These are phyloP conservation scores for Nyctibius bracteatus DNA, from an alignment of 2,113 vertebrate genomes.

Conservation along the genomic window DNA sequence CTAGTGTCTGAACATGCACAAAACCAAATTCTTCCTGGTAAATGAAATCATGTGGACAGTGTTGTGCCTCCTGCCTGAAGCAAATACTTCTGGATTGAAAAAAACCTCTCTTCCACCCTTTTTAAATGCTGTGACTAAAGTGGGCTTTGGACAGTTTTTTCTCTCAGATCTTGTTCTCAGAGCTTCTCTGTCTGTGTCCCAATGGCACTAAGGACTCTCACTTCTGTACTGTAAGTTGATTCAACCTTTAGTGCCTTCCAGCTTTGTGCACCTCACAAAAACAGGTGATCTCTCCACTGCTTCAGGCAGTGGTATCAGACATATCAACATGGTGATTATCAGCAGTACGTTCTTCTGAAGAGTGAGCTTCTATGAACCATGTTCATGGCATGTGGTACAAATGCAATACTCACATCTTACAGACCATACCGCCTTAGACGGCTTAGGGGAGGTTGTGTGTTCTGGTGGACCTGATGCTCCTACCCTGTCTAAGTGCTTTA, in stretches of 20 bases:
- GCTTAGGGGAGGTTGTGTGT: background rate
- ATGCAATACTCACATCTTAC: background rate
- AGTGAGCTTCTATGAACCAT: background rate
- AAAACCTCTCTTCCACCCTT: background rate
- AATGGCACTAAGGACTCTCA: background rate
- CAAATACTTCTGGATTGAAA: background rate
- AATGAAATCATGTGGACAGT: background rate
- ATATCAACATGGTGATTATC: background rate
- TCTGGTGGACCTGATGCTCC: background rate
- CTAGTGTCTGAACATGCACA: background rate
- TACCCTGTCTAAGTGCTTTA: background rate
- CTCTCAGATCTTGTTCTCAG: background rate
- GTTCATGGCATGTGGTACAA: background rate
- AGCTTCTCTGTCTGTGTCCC: background rate
- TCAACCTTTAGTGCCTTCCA: background rate
- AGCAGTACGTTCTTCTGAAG: background rate
- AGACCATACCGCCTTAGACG: fast-evolving
- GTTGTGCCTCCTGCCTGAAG: background rate
- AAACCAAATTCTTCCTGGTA: background rate
- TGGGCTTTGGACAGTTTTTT: background rate
- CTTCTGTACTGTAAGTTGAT: background rate
- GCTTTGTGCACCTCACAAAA: background rate
- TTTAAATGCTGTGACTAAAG: background rate
- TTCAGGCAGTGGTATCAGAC: background rate
- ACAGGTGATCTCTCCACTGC: background rate